These are phyloP conservation scores for Planococcus citri DNA, from an alignment of 1,140 invertebrate species.

Conservation along the genomic window DNA sequence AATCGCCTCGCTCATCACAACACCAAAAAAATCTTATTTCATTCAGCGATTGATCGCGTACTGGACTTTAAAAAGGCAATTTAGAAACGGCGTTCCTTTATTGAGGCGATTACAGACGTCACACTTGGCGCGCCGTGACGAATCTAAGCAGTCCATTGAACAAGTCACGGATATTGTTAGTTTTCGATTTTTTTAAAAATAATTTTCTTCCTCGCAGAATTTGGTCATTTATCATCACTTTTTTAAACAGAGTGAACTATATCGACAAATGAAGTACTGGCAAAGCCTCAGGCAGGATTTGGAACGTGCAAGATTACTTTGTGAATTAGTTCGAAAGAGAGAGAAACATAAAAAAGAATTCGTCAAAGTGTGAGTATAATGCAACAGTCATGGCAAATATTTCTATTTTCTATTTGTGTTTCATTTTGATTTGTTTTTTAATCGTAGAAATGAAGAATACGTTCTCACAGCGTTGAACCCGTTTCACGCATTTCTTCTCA, in stretches of 20 bases:
- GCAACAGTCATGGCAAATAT: neutral
- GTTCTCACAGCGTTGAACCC: constrained; percentile 69
- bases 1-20: constrained; percentile 56
- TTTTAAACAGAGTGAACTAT: constrained; percentile 43
- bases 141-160: constrained; percentile 25
- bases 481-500: constrained; percentile 59
- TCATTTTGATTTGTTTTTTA: too few relatives aligned
- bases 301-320: constrained; percentile 80
- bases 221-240: too few relatives aligned
- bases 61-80: constrained; percentile 93
- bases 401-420: constrained; percentile 5
- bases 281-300: constrained; percentile 87
- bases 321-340: constrained; percentile 86
- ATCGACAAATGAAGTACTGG: constrained; percentile 86
- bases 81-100: constrained; percentile 88
- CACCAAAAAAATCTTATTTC: constrained; percentile 70
- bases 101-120: constrained; percentile 68
- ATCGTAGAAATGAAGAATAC: constrained; percentile 55
- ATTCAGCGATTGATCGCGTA: constrained; percentile 78
- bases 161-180: constrained; percentile 30
- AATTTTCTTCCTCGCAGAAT: neutral
- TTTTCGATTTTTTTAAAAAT: constrained; percentile 19
- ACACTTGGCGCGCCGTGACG: constrained; percentile 32
- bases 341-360: constrained; percentile 87
- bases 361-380: constrained; percentile 49